A percentile compares a stretch with the other conserved stretches of the same genome.
phyloP scores from a whole-genome alignment of 2,797 vertebrate genomes.

The Crossoptilon crossoptilon region DNA sequence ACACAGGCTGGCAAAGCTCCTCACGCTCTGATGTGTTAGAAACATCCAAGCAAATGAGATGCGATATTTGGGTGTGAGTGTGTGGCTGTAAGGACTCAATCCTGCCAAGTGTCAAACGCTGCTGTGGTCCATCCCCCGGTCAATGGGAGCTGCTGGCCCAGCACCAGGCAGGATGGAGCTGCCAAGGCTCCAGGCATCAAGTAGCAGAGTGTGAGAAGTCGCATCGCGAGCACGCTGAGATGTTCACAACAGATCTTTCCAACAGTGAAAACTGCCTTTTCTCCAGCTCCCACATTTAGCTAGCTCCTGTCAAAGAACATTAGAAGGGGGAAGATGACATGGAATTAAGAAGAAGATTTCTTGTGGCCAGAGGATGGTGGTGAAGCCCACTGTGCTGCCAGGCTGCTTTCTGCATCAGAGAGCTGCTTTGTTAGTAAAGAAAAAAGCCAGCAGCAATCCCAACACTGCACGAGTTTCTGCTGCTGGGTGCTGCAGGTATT shows the following conservation, averaged over 20 bases:
- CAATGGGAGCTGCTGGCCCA: neutral
- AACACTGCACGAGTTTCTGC: neutral
- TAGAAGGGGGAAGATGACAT: neutral
- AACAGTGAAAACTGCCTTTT: neutral
- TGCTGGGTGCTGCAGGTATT: neutral
- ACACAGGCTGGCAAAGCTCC: rapidly evolving
- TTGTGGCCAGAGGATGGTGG: neutral
- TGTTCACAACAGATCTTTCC: neutral
- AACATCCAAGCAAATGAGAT: rapidly evolving
- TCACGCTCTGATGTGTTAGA: neutral
- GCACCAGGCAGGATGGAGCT: neutral
- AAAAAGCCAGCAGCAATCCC: rapidly evolving
- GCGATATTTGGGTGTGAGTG: rapidly evolving
- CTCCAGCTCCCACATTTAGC: neutral
- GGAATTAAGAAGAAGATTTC: neutral
- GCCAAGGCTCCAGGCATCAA: neutral
- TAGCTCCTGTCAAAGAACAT: slow-evolving; percentile 2
- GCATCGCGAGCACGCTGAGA: neutral
- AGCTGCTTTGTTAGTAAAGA: neutral
- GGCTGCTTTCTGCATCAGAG: neutral
- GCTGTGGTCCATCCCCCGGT: rapidly evolving
- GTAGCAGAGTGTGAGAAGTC: neutral
- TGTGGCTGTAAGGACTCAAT: neutral
- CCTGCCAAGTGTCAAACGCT: neutral
- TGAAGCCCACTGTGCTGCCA: neutral